Conservation (phyloP, 2,113 vertebrate species). For the Amazona guildingii region DNA sequence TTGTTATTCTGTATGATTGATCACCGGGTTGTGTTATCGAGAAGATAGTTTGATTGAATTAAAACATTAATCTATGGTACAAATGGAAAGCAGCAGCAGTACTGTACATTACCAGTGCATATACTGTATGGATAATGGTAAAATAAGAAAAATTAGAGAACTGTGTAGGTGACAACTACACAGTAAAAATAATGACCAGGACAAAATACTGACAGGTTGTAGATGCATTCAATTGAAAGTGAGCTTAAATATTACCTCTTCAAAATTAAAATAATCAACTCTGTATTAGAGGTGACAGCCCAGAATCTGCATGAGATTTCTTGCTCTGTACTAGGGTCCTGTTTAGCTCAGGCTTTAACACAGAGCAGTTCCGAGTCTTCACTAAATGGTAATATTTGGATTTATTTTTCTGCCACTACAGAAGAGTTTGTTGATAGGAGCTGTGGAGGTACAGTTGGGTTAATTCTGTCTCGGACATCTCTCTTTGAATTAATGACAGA, state of each 20-base stretch:
- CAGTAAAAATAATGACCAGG: constrained; percentile 5
- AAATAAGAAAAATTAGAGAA: constrained; percentile 48
- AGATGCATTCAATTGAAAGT: constrained; percentile 26
- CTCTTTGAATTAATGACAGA: neutral
- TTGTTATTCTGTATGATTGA: constrained; percentile 54
- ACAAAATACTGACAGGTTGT: constrained; percentile 8
- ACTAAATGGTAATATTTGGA: neutral
- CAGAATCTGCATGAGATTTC: neutral
- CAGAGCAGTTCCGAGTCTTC: neutral
- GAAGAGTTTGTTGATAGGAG: neutral
- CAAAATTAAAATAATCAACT: constrained; percentile 53
- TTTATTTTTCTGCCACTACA: neutral
- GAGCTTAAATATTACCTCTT: constrained; percentile 37
- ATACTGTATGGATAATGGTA: constrained; percentile 1
- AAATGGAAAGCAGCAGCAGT: constrained; percentile 42
- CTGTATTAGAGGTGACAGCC: constrained; percentile 9
- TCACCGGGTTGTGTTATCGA: neutral
- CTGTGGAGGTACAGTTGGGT: neutral
- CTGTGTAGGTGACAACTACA: neutral
- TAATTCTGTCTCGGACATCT: neutral
- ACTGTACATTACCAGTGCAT: constrained; percentile 20
- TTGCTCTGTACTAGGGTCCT: neutral
- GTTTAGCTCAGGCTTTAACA: neutral
- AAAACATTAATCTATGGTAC: constrained; percentile 44
- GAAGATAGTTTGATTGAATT: constrained; percentile 46